Percentiles rank a stretch among this genome's conserved stretches.
Conservation (phyloP, 2,888 invertebrate species). For the Fragum sueziense region DNA sequence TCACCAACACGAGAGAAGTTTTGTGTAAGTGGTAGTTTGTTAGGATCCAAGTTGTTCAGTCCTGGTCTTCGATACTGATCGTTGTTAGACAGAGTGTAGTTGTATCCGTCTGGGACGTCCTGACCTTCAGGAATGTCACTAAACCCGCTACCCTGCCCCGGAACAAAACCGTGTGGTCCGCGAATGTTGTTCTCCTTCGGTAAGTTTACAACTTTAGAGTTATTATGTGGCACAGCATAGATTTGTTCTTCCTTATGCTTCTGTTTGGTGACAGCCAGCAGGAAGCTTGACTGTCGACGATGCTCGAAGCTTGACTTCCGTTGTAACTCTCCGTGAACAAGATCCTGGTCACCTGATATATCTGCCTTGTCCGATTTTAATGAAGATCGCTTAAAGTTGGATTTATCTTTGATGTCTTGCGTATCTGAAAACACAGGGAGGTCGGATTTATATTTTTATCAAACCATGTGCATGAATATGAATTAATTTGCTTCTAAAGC, state of each 20-base stretch:
- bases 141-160: constrained; percentile 18
- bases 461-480: neutral
- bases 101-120: constrained; percentile 67
- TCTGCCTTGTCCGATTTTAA: neutral
- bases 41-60: constrained; percentile 64
- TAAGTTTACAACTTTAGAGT: constrained; percentile 47
- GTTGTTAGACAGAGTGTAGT: constrained; percentile 76
- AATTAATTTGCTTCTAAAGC: neutral
- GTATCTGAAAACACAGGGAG: constrained; percentile 13
- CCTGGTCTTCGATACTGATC: constrained; percentile 75
- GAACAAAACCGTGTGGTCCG: constrained; percentile 15
- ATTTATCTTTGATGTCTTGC: neutral
- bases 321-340: neutral
- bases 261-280: constrained; percentile 74
- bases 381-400: neutral
- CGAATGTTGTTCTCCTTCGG: constrained; percentile 39
- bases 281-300: constrained; percentile 77
- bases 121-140: constrained; percentile 35
- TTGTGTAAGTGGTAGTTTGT: constrained; percentile 61
- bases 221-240: constrained; percentile 65
- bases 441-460: neutral
- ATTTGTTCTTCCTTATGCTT: constrained; percentile 57
- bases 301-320: constrained; percentile 69
- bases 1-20: constrained; percentile 67
- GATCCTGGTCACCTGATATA: neutral